Evolutionary conservation across 2,113 vertebrate genomes (phyloP).

Genomic region (Campylorhamphus procurvoides): DNA sequence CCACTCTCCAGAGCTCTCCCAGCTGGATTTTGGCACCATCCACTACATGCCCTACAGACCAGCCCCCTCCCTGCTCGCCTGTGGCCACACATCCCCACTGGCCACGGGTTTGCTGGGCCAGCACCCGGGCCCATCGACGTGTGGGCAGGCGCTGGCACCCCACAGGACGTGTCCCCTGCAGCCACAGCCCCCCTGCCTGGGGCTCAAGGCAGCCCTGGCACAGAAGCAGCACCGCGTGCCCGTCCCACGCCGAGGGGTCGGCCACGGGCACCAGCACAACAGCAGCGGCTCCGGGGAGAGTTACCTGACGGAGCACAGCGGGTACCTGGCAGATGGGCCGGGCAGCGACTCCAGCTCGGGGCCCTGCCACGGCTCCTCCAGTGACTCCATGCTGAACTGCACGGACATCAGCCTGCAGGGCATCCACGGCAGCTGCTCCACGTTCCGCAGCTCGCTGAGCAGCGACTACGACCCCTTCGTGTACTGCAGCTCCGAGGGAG

Average conservation of each 20-base stretch:
- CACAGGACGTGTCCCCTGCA: conserved; percentile 74
- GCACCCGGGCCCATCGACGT: conserved; percentile 59
- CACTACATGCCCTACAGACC: conserved; percentile 80
- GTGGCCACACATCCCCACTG: conserved; percentile 72
- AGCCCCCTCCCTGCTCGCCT: conserved; percentile 51
- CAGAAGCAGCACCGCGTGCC: conserved; percentile 63
- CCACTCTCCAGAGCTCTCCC: conserved; percentile 76
- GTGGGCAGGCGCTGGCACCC: conserved; percentile 28
- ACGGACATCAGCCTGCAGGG: conserved; percentile 93
- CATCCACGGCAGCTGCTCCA: conserved; percentile 95
- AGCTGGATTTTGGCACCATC: conserved; percentile 76
- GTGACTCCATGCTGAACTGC: conserved; percentile 95
- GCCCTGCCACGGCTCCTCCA: conserved; percentile 94
- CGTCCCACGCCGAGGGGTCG: not conserved
- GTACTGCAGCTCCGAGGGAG: conserved; percentile 77
- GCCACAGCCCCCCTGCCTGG: conserved; percentile 72
- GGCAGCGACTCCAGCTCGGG: conserved; percentile 97
- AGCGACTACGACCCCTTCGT: conserved; percentile 94
- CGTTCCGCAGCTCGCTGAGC: conserved; percentile 95
- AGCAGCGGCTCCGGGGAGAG: conserved; percentile 91
- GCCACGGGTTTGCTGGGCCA: conserved; percentile 53
- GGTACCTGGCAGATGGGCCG: conserved; percentile 92
- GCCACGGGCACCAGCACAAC: conserved; percentile 79
- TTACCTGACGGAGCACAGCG: conserved; percentile 90
- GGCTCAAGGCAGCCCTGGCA: conserved; percentile 59